Conservation (phyloP, 2,113 vertebrate genomes). For the Neofelis nebulosa region DNA sequence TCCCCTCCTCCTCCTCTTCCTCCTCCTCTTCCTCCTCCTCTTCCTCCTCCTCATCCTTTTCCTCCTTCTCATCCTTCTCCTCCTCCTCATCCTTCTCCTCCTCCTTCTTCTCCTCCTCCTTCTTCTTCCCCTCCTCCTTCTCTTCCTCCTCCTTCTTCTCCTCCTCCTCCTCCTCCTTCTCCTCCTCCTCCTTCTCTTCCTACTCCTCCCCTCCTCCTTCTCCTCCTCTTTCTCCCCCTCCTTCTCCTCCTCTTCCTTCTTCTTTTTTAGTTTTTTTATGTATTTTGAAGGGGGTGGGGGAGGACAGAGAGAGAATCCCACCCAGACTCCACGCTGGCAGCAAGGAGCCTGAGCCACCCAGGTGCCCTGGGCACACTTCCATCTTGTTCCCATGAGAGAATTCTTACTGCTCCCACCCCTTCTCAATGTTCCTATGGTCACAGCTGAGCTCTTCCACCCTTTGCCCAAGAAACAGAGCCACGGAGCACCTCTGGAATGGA, state of each 20-base stretch:
- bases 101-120: fast-evolving
- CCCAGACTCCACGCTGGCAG: too few species aligned
- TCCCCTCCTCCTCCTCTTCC: too few species aligned
- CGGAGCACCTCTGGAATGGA: neutral
- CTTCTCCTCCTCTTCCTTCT: too few species aligned
- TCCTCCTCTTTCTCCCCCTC: too few species aligned
- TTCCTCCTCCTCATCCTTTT: fast-evolving
- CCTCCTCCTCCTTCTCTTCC: too few species aligned
- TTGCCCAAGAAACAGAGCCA: neutral
- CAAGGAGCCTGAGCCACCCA: too few species aligned
- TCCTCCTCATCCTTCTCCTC: too few species aligned
- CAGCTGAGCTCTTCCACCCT: neutral
- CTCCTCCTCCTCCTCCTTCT: fast-evolving
- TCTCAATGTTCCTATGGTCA: neutral
- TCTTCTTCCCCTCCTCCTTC: fast-evolving
- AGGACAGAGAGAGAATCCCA: too few species aligned
- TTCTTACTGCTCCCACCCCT: neutral
- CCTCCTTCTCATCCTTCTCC: too few species aligned
- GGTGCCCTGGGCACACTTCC: neutral
- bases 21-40: fast-evolving
- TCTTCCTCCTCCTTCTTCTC: fast-evolving
- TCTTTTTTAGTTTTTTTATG: too few species aligned
- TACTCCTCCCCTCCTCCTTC: too few species aligned
- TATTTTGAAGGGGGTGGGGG: too few species aligned
- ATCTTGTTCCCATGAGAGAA: neutral